Base-by-base conservation (phyloP, 2,888 invertebrate genomes). In the Noctuana brunneofusca region DNA sequence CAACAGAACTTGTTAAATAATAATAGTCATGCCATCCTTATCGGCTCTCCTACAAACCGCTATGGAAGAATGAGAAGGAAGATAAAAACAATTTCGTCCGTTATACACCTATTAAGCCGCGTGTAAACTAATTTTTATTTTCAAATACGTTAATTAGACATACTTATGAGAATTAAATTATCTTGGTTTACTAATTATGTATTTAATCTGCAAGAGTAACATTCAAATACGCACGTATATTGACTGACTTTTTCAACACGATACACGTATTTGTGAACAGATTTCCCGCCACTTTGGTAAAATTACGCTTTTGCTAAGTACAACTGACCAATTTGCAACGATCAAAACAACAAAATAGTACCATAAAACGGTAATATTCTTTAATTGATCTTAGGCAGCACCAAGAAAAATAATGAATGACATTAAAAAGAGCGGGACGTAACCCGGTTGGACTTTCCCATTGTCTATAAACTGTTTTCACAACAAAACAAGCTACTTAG, bases 341-440 rank as follows among this genome's bases (percentile, higher is more conserved):
- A 2, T 38, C 43, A 11, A 46, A 46, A 2, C 20, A 46, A 46
- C 2, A 3, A n/a, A 4, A 11, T 46, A 20, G 14, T 16, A 6
- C 38, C 3, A 6, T 38, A 6, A 20, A 24, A 24, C 16, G 0
- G 11, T 30, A 49, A 1, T 14, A 53, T 35, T 12, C 50, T 11
- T 16, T 20, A 22, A 43, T 20, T 41, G 20, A 52, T 53, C 52
- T 22, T 59, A 22, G 30, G 43, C 14, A 53, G 43, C 22, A 20
- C 50, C 12, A 22, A 43, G 43, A 57, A 57, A 38, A 63, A 63
- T 63, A 71, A 69, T 71, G 71, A 80, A 79, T 89, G 88, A 88
- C 87, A 87, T 83, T 79, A 86, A 90, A 90, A 90, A 89, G 89
- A 90, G 90, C 90, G 89, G 89, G 89, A 89, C 87, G 83, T 78